A percentile compares a stretch with the other conserved stretches of the same genome.
phyloP scores from a whole-genome alignment of 2,888 invertebrate species.

The Byasa hedistus region DNA sequence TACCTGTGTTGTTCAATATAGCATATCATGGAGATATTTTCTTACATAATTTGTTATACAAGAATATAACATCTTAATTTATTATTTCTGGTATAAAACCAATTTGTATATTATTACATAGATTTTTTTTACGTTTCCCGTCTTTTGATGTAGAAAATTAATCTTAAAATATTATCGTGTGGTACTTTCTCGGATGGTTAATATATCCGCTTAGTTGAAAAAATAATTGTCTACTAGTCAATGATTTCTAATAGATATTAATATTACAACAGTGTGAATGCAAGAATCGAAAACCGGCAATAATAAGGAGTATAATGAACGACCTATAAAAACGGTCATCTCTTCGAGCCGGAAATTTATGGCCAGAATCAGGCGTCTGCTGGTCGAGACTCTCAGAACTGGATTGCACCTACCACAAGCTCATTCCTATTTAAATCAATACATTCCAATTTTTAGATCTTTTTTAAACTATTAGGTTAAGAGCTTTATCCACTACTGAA shows the following conservation, averaged over 20 bases:
- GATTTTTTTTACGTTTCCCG: too few species aligned
- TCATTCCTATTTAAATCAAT: constrained; percentile 11
- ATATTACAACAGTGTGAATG: background rate
- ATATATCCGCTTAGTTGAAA: too few species aligned
- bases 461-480: background rate
- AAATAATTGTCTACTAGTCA: background rate
- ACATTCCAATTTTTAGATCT: background rate
- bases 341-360: constrained; percentile 34
- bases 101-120: too few species aligned
- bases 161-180: too few species aligned
- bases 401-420: constrained; percentile 31
- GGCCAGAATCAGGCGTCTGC: constrained; percentile 36
- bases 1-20: constrained; percentile 6
- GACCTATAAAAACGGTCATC: constrained; percentile 34
- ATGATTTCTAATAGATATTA: background rate
- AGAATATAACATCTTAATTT: too few species aligned
- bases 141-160: too few species aligned
- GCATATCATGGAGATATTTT: background rate
- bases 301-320: constrained; percentile 25
- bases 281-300: constrained; percentile 8
- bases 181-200: too few species aligned
- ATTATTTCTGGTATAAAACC: too few species aligned
- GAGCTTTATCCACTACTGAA: too few species aligned
- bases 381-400: constrained; percentile 31
- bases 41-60: too few species aligned